These are phyloP conservation scores for Argynnis bischoffii DNA, from an alignment of 2,888 invertebrate genomes.

Conservation along the genomic window DNA sequence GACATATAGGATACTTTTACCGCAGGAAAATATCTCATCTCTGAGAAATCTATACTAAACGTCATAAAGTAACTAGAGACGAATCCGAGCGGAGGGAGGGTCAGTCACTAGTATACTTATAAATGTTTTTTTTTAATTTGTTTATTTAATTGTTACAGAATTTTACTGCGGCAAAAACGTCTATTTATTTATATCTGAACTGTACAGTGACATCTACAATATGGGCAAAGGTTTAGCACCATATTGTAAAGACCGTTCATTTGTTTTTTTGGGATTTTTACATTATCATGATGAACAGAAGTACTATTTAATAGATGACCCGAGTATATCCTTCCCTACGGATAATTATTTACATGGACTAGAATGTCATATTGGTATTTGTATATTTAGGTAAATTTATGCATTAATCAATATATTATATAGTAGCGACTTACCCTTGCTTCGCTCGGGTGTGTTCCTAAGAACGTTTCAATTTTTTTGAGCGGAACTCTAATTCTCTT, in stretches of 20 bases:
- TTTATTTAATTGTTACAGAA: constrained; percentile 51
- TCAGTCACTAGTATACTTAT: no score
- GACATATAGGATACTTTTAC: no score
- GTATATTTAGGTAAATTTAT: constrained; percentile 64
- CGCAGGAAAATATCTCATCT: no score
- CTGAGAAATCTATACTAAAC: no score
- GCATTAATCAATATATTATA: not conserved
- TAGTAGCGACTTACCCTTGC: no score
- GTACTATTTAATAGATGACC: constrained; percentile 72
- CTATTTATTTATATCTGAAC: constrained; percentile 70
- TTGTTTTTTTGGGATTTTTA: constrained; percentile 71
- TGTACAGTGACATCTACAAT: constrained; percentile 73
- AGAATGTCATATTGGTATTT: constrained; percentile 70
- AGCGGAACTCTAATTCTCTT: no score
- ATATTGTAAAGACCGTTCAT: constrained; percentile 70
- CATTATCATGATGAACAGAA: constrained; percentile 71
- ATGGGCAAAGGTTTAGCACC: constrained; percentile 69
- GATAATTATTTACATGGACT: constrained; percentile 73
- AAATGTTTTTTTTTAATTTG: no score
- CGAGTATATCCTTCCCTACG: constrained; percentile 68
- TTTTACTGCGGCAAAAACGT: constrained; percentile 76
- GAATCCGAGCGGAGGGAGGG: no score
- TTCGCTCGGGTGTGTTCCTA: no score
- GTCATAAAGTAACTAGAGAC: not conserved
- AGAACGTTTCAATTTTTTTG: no score